phyloP scores from a whole-genome alignment of 2,888 invertebrate genomes.

The Polietes domitor region DNA sequence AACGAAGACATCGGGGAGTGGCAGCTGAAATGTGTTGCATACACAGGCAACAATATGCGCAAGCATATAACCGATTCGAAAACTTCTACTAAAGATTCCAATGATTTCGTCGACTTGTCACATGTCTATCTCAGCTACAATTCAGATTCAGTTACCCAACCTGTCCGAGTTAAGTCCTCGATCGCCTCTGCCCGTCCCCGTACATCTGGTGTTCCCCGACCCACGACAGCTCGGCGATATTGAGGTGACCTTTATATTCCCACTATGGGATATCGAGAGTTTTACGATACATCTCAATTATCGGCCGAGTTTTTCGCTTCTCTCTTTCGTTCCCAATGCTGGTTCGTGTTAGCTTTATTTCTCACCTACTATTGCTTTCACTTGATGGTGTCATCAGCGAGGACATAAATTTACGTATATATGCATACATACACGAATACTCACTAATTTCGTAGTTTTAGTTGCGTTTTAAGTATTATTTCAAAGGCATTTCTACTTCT shows the following conservation, averaged over 20 bases:
- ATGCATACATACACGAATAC: neutral
- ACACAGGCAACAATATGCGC: constrained; percentile 99
- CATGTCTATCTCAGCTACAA: constrained; percentile 86
- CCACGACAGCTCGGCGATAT: constrained; percentile 81
- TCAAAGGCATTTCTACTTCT: neutral
- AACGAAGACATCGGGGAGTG: constrained; percentile 99
- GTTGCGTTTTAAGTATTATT: constrained; percentile 34
- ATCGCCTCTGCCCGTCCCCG: constrained; percentile 81
- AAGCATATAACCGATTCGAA: constrained; percentile 83
- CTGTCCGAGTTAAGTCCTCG: constrained; percentile 81
- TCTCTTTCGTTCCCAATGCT: constrained; percentile 70
- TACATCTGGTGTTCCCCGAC: constrained; percentile 82
- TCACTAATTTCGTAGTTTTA: neutral
- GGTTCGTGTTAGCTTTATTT: constrained; percentile 70
- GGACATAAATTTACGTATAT: constrained; percentile 35
- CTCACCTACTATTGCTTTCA: constrained; percentile 71
- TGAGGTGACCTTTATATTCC: constrained; percentile 68
- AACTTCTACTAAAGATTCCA: constrained; percentile 80
- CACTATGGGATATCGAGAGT: constrained; percentile 2
- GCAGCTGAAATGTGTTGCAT: constrained; percentile 98
- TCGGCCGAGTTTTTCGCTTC: constrained; percentile 46
- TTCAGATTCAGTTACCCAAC: constrained; percentile 83
- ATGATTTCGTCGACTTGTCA: constrained; percentile 84
- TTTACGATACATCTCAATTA: constrained; percentile 42
- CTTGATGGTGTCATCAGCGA: constrained; percentile 68